Conservation (phyloP, 2,113 vertebrate genomes). For the Thunnus maccoyii region DNA sequence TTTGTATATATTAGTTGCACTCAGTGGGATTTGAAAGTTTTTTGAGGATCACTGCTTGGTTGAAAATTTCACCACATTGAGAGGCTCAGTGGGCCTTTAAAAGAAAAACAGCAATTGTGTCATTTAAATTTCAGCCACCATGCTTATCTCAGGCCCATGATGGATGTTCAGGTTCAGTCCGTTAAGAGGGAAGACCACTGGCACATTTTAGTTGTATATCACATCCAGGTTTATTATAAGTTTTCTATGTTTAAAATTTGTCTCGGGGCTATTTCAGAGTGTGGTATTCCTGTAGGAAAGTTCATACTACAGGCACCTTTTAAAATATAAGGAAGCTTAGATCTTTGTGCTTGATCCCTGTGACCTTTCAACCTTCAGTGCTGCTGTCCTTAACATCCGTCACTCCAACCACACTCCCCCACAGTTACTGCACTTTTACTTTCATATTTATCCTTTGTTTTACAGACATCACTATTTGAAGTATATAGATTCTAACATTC, state of each 20-base stretch:
- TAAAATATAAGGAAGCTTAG: background rate
- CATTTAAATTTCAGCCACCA: background rate
- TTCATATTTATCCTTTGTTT: constrained; percentile 55
- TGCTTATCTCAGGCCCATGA: constrained; percentile 29
- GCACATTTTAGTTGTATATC: constrained; percentile 10
- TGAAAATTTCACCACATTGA: constrained; percentile 1
- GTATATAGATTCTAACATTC: constrained; percentile 42
- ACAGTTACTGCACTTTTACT: constrained; percentile 59
- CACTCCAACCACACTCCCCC: background rate
- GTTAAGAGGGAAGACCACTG: constrained; percentile 14
- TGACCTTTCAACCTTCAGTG: constrained; percentile 14
- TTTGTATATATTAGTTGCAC: constrained; percentile 56
- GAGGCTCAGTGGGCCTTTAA: background rate
- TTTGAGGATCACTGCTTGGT: constrained; percentile 26
- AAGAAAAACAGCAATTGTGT: background rate
- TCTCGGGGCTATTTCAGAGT: constrained; percentile 3
- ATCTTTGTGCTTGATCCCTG: constrained; percentile 13
- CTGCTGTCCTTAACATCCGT: constrained; percentile 2
- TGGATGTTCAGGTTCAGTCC: constrained; percentile 28
- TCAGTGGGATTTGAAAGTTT: constrained; percentile 26
- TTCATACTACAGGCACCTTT: background rate
- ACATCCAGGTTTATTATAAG: constrained; percentile 13
- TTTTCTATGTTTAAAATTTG: constrained; percentile 6
- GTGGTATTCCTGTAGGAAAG: constrained; percentile 4
- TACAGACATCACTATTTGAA: constrained; percentile 38